phyloP scores from a whole-genome alignment of 2,888 invertebrate species.

The Pegoplata infirma region DNA sequence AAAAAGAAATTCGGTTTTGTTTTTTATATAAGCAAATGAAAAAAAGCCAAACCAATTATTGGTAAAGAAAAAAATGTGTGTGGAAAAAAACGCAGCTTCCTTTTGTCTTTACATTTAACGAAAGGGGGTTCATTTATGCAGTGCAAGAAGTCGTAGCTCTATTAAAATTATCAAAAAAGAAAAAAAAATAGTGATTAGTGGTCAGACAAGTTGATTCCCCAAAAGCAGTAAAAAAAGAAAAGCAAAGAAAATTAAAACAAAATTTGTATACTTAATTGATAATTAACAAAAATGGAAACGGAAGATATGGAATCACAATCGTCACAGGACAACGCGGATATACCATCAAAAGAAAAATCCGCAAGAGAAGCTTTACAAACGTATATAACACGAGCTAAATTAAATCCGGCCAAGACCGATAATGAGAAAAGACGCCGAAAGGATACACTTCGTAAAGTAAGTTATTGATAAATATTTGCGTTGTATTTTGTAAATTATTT shows the following conservation, averaged over 20 bases:
- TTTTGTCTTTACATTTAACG: slow-evolving; percentile 54
- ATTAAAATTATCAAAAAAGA: slow-evolving; percentile 26
- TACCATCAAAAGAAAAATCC: slow-evolving; percentile 49
- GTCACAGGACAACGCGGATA: slow-evolving; percentile 50
- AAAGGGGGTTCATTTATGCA: slow-evolving; percentile 59
- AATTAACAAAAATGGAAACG: slow-evolving; percentile 49
- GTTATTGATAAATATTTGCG: slow-evolving; percentile 12
- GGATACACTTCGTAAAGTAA: slow-evolving; percentile 76
- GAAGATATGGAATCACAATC: slow-evolving; percentile 57
- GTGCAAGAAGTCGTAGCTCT: slow-evolving; percentile 50
- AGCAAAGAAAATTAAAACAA: not conserved
- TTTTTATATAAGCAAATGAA: slow-evolving; percentile 55
- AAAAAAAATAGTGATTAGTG: slow-evolving; percentile 57
- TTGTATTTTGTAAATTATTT: not conserved
- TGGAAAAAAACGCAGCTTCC: slow-evolving; percentile 61
- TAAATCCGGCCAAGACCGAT: slow-evolving; percentile 75
- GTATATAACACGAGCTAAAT: slow-evolving; percentile 75
- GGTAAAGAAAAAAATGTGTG: slow-evolving; percentile 48
- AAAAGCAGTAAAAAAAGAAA: slow-evolving; percentile 10
- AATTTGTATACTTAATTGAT: not conserved
- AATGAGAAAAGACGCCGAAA: slow-evolving; percentile 76
- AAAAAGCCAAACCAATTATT: slow-evolving; percentile 36
- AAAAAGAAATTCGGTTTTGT: slow-evolving; percentile 11
- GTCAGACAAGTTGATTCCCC: slow-evolving; percentile 58
- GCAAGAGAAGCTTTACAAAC: slow-evolving; percentile 68